Conservation (phyloP, 1,140 invertebrate genomes). For the Metopolophium dirhodum region DNA sequence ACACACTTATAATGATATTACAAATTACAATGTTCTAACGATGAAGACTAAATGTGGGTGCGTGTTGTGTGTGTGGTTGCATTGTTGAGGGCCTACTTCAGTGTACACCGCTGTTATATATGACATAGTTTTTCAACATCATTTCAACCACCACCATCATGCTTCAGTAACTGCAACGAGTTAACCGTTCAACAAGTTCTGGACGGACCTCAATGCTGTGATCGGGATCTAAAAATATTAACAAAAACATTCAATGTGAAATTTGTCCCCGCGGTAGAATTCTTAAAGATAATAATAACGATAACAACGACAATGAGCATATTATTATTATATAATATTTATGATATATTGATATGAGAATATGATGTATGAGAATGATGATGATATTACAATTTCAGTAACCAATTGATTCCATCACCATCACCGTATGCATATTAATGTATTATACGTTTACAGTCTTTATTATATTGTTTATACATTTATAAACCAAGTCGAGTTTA, state of each 20-base stretch:
- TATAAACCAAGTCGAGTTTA: background rate
- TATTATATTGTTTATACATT: background rate
- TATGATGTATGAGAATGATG: background rate
- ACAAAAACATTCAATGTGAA: background rate
- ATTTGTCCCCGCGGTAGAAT: background rate
- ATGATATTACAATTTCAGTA: background rate
- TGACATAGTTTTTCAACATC: background rate
- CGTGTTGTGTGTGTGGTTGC: background rate
- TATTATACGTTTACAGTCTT: background rate
- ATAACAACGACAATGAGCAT: background rate
- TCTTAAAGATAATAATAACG: background rate
- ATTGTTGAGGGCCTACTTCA: background rate
- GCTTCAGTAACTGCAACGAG: background rate
- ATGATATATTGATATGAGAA: background rate
- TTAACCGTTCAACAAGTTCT: constrained; percentile 57
- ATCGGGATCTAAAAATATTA: constrained; percentile 51
- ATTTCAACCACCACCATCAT: background rate
- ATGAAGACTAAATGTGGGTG: background rate
- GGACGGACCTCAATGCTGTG: constrained; percentile 53
- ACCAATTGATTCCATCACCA: background rate
- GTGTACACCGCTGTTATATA: too few species aligned
- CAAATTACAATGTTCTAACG: background rate
- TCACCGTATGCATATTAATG: background rate
- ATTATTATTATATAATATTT: background rate
- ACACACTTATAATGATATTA: background rate